phyloP scores from a whole-genome alignment of 2,797 vertebrate genomes.

The Bradypus variegatus region DNA sequence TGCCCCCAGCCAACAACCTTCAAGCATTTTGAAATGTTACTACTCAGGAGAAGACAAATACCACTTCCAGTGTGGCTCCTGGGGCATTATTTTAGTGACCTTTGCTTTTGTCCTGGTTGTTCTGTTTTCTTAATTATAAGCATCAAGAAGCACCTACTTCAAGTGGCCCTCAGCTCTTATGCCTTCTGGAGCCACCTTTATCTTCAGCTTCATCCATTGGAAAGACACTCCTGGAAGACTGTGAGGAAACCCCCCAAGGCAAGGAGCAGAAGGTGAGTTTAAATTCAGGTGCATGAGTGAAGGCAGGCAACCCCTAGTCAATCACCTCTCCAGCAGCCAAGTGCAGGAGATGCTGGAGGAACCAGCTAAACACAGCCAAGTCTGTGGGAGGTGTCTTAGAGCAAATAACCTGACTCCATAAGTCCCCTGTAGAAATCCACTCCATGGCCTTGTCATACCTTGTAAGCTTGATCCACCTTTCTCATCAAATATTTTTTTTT shows the following conservation, averaged over 20 bases:
- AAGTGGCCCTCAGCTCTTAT: not conserved
- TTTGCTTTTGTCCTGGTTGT: not conserved
- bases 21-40: not conserved
- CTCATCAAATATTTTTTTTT: not conserved
- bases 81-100: not conserved
- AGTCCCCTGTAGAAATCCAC: not conserved
- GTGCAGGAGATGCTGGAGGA: not conserved
- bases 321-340: not conserved
- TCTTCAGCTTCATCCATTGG: not conserved
- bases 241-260: not conserved
- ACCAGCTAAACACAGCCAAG: not conserved
- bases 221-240: not conserved
- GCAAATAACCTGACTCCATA: not conserved
- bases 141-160: not conserved
- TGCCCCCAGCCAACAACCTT: not conserved
- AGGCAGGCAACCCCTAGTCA: not conserved
- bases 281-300: not conserved
- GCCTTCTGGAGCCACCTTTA: not conserved
- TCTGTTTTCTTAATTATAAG: not conserved
- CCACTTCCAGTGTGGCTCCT: not conserved
- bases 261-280: not conserved
- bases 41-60: conserved; percentile 13
- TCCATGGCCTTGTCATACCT: not conserved
- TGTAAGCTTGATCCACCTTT: not conserved
- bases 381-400: not conserved